phyloP scores from a whole-genome alignment of 2,797 vertebrate genomes.

The Leontopithecus rosalia region DNA sequence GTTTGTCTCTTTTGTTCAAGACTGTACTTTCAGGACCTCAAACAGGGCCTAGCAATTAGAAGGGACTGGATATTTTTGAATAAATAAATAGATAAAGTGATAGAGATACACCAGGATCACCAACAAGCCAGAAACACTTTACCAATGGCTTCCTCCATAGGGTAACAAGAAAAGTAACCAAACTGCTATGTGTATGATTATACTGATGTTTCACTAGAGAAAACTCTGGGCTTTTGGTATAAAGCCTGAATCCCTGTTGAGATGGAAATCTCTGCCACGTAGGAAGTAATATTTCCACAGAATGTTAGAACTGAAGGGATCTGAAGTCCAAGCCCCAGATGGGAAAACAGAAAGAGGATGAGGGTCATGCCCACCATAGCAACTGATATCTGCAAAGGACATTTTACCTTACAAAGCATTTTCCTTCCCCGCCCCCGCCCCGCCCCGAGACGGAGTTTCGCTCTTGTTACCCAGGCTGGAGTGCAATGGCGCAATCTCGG shows the following conservation, averaged over 20 bases:
- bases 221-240: not conserved
- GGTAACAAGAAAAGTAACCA: not conserved
- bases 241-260: not conserved
- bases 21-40: not conserved
- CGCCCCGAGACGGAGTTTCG: too few relatives aligned
- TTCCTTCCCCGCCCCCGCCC: too few relatives aligned
- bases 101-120: not conserved
- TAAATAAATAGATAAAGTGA: not conserved
- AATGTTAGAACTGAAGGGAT: not conserved
- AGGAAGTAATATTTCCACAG: not conserved
- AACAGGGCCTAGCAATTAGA: not conserved
- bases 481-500: too few relatives aligned
- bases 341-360: not conserved
- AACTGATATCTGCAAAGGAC: not conserved
- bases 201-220: not conserved
- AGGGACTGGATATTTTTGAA: not conserved
- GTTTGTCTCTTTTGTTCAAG: not conserved
- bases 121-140: not conserved
- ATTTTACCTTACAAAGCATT: not conserved
- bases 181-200: not conserved
- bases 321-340: not conserved
- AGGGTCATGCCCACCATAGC: rapidly evolving
- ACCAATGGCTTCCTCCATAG: not conserved
- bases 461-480: too few relatives aligned
- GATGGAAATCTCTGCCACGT: not conserved